Base-by-base conservation (phyloP, 37 sponge, comb jelly and placozoan species). In the Bolinopsis microptera region DNA sequence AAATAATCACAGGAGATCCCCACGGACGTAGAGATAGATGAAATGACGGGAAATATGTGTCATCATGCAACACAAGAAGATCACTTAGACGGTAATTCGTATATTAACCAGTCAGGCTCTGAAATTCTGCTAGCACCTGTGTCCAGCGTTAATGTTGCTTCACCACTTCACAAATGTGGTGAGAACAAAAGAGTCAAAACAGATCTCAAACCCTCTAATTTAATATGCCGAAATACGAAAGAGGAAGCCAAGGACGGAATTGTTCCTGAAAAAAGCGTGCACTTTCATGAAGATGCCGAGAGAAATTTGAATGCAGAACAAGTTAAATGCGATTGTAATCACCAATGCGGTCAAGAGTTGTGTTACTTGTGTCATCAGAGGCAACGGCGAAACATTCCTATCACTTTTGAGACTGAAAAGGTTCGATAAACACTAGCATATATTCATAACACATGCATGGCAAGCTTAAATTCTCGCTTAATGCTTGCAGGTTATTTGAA, bases 361-460 rank as follows among this genome's bases (percentile, higher is more conserved):
- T 97, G 97, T 80, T 97, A 97, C 39, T 38, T 97, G 40, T 97
- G 97, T 69, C 96, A 96, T 82, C 97, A 97, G 95, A 69, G 96
- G 32, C 96, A 74, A 21, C 28, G 70, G 48, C 69, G 90, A 38
- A 97, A 97, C 92, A 72, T 95, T 0, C 95, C 95, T 23, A 93
- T 97, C 0, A 94, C 95, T 68, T 80, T 95, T n/a, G 69, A 93
- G 13, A 93, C 96, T 92, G 94, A 96, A 76, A 93, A 76, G 68
- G 69, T 25, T 39, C n/a, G n/a, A n/a, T n/a, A n/a, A n/a, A n/a
- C n/a, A n/a, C n/a, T n/a, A n/a, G n/a, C n/a, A n/a, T n/a, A n/a
- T n/a, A n/a, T n/a, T n/a, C n/a, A n/a, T n/a, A n/a, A n/a, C n/a
- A n/a, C n/a, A n/a, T n/a, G n/a, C n/a, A n/a, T n/a, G n/a, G n/a